These are phyloP conservation scores for Heterotilapia buettikoferi DNA, from an alignment of 2,113 vertebrate genomes.

Conservation along the genomic window DNA sequence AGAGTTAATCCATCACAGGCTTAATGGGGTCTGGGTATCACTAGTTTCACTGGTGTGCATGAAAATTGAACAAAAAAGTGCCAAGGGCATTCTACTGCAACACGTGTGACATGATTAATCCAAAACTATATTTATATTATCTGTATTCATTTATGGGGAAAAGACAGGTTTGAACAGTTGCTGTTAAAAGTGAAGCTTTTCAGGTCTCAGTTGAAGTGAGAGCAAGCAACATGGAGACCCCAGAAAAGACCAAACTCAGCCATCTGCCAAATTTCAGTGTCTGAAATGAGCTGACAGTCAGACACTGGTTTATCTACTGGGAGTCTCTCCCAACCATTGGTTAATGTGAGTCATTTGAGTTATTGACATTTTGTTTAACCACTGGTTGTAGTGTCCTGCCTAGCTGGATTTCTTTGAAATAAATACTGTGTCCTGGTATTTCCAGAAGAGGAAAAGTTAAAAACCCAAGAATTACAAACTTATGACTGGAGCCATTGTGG, in stretches of 20 bases:
- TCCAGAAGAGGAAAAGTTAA: constrained; percentile 32
- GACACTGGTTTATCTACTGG: background rate
- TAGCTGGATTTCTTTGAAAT: background rate
- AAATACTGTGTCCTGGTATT: constrained; percentile 25
- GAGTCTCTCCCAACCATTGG: background rate
- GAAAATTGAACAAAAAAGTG: background rate
- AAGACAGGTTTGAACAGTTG: background rate
- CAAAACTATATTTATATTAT: background rate
- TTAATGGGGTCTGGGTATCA: background rate
- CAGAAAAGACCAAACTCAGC: background rate
- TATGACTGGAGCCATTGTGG: constrained; percentile 19
- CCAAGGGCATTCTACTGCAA: background rate
- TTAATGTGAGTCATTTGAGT: background rate
- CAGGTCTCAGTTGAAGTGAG: background rate
- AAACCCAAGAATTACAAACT: background rate
- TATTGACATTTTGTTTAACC: background rate
- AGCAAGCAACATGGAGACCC: background rate
- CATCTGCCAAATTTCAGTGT: constrained; percentile 1
- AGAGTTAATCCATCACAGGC: background rate
- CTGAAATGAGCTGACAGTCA: background rate
- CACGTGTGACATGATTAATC: background rate
- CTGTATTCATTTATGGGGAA: background rate
- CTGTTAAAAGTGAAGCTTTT: background rate
- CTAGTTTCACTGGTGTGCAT: background rate
- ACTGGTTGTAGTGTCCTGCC: background rate